Evolutionary conservation across 2,797 vertebrate genomes (phyloP), one percentile per base, ranked within the genome.

Genomic region (Lepilemur ruficaudatus): DNA sequence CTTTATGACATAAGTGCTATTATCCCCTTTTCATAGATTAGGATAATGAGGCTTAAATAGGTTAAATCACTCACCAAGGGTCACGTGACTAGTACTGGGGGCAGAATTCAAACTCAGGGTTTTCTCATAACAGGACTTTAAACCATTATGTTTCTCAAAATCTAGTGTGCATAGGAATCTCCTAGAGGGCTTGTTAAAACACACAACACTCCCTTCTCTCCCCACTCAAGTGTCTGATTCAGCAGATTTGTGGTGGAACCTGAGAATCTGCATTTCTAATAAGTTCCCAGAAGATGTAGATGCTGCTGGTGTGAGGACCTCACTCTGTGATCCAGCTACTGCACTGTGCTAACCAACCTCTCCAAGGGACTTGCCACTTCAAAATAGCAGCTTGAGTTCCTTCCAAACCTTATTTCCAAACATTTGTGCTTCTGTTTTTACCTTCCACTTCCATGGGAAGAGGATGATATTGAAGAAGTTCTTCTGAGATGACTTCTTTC

Each of bases 51-150:
- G 15, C 23, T 76, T 67, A 25, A 76, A 50, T 20, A 80, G 22
- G 18, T 46, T n/a, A 50, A 46, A 4, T 25, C 52, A n/a, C 13
- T 70, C 32, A 73, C 17, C 14, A 59, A 17, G 63, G 46, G 22
- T 69, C 59, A 65, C 0, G 0, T 1, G 10, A 25, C 1, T 67
- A 41, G 1, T 22, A 14, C 0, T 15, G 20, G n/a, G 59, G 43
- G 3, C 17, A 38, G 20, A 2, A n/a, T 65, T 59, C 38, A 63
- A 48, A 67, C 5, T 28, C 5, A 32, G n/a, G 9, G 43, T 50
- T 78, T 48, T 63, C 57, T 38, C 50, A 32, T 0, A 8, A 12
- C 6, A 22, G 67, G 18, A 7, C 15, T 28, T 57, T 61, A 48
- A 57, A 17, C 3, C 61, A 69, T 7, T 14, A 0, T 57, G 23